phyloP scores from a whole-genome alignment of 2,888 invertebrate genomes.

The Trimorus sp. region DNA sequence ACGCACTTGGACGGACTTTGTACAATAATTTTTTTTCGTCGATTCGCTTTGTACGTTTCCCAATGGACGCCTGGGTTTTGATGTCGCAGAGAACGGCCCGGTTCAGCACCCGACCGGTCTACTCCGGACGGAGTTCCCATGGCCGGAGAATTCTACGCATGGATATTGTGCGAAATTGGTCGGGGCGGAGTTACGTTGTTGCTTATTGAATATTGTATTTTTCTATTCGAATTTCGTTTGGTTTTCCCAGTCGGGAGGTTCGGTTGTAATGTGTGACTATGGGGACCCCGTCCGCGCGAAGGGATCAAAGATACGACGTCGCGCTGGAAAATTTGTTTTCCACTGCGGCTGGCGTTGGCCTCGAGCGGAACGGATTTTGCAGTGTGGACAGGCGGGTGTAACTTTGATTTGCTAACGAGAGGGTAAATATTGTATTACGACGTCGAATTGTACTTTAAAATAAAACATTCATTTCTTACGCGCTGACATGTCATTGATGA shows the following conservation, averaged over 20 bases:
- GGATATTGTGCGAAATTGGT: too few species aligned
- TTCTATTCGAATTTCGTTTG: conserved; percentile 28
- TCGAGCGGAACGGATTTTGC: background rate
- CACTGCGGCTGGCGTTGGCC: background rate
- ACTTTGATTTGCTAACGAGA: conserved; percentile 43
- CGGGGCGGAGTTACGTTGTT: background rate
- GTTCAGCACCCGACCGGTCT: conserved; percentile 10
- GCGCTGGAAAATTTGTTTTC: background rate
- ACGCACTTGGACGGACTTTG: conserved; percentile 22
- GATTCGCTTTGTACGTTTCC: conserved; percentile 8
- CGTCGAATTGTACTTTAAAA: conserved; percentile 64
- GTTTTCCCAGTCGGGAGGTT: conserved; percentile 11
- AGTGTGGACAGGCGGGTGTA: conserved; percentile 21
- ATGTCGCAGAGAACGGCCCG: background rate
- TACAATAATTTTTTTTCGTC: conserved; percentile 45
- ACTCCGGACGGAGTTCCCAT: conserved; percentile 45
- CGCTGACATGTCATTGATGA: conserved; percentile 49
- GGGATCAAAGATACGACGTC: conserved; percentile 42
- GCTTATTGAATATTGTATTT: conserved; percentile 36
- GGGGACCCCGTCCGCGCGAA: conserved; percentile 35
- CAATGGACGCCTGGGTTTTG: conserved; percentile 11
- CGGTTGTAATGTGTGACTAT: conserved; percentile 26
- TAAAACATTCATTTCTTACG: conserved; percentile 59
- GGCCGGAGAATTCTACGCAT: background rate
- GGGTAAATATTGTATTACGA: conserved; percentile 63